These are phyloP conservation scores for Oscheius sp. DNA, from an alignment of 2,888 invertebrate genomes.

Conservation along the genomic window DNA sequence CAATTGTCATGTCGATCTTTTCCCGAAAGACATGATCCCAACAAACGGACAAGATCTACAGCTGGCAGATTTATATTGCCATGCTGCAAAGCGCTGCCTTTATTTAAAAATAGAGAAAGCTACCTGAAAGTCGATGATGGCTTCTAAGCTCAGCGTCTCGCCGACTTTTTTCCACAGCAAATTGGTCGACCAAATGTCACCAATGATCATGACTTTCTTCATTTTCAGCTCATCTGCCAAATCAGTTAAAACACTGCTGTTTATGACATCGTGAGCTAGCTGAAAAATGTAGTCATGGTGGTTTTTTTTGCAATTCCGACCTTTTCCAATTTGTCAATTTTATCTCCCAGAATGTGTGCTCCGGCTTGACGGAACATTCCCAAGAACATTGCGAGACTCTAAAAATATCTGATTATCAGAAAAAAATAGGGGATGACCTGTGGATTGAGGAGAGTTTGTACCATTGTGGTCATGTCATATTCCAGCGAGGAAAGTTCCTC, in stretches of 20 bases:
- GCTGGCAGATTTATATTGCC: slow-evolving; percentile 48
- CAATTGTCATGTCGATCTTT: slow-evolving; percentile 42
- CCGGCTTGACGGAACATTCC: background rate
- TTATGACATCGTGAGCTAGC: background rate
- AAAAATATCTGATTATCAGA: background rate
- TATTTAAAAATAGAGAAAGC: background rate
- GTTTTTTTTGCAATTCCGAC: background rate
- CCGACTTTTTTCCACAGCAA: slow-evolving; percentile 41
- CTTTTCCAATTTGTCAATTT: slow-evolving; percentile 19
- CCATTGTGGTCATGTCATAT: background rate
- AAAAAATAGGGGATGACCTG: background rate
- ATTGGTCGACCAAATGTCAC: slow-evolving; percentile 54
- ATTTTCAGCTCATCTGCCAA: background rate
- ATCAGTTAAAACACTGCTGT: background rate
- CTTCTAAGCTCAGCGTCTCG: slow-evolving; percentile 7
- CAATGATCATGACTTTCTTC: slow-evolving; percentile 43
- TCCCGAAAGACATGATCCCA: slow-evolving; percentile 46
- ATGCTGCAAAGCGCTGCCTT: slow-evolving; percentile 29
- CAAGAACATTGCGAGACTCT: background rate
- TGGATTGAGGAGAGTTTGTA: background rate
- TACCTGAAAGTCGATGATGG: slow-evolving; percentile 35
- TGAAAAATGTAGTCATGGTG: background rate
- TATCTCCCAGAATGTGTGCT: background rate
- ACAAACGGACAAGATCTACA: slow-evolving; percentile 43
- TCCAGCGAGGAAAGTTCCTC: slow-evolving; percentile 9